Base-by-base conservation (phyloP, 2,113 vertebrate species). In the Tichodroma muraria region DNA sequence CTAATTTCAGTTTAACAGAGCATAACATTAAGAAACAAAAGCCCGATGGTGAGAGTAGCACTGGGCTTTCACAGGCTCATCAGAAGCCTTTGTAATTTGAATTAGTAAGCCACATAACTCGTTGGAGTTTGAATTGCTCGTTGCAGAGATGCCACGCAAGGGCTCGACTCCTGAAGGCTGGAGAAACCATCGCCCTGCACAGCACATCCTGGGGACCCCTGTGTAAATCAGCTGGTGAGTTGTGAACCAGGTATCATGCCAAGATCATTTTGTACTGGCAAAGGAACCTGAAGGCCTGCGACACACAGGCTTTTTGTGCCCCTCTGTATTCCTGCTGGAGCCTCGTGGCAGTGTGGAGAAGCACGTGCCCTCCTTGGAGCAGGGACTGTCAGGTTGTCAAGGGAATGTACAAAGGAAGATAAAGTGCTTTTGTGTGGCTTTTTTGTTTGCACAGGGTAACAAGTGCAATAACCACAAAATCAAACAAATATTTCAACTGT, bases 191-290 rank as follows among this genome's bases (percentile, higher is more conserved):
- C 1, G 23, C 80, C 40, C 75, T 6, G 3, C 94, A 90, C 50
- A 95, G 75, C 57, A 49, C 96, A 21, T 94, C 95, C 42, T 97
- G 95, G 96, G 97, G 97, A 69, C 96, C 97, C 13, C 79, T 97
- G 8, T 88, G 56, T 14, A 94, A 64, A 86, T 69, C 50, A 3
- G n/a, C 35, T 22, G 91, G 96, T 97, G 85, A 97, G 97, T 89
- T 71, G 63, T 16, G n/a, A 82, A 24, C 28, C 66, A 33, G 52
- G 9, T 7, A 5, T 47, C 16, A 10, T 15, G 52, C 86, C 54
- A 66, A 68, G 24, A 6, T 28, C 53, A 11, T 64, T 75, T 87
- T 60, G 42, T 23, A 12, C 28, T 27, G n/a, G 15, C 35, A 31
- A 19, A 56, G 25, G 63, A 95, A 79, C 21, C 25, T 44, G 54